Evolutionary conservation across 2,888 invertebrate genomes (phyloP), one percentile per base, ranked within the genome.

Genomic region (Acrocera orbiculus): DNA sequence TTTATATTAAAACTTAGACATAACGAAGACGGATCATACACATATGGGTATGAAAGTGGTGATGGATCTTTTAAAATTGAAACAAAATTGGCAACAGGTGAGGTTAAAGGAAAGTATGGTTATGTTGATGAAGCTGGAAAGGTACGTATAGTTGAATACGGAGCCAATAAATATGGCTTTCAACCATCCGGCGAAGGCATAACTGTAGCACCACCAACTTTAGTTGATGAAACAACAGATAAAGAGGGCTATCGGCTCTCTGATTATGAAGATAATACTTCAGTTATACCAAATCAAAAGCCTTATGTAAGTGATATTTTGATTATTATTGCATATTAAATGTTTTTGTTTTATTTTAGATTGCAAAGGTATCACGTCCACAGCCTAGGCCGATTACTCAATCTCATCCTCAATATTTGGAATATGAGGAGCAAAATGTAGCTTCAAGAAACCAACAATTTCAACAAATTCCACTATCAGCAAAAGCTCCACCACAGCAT

Each of bases 31-130:
- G 85, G 85, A 34, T 85, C 85, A 0, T 89, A 89, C 61, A 87
- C 87, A 0, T 87, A 85, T 49, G 86, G 85, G 1, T 87, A 83
- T 56, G 87, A 87, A 53, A 79, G 78, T 3, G 85, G 73, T 19
- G 87, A 89, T 52, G 87, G 86, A 24, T 76, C 80, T 5, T 86
- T 86, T 65, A 85, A 86, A 63, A 86, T 86, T 49, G 87, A 86
- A 60, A 86, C 86, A 8, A 86, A 86, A 56, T 61, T 75, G 14
- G 69, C 76, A 1, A 68, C 69, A 5, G 86, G 86, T 1, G 85
- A 85, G 47, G 86, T 86, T 8, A 81, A 79, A 60, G 87, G 87
- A 44, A 87, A 87, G 56, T 87, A 87, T 52, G 87, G 87, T 3
- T 87, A 85, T 64, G 77, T 78, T 36, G 87, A 86, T 51, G 83